Percentiles rank a stretch among this genome's conserved stretches.
Conservation (phyloP, 2,797 vertebrate genomes). For the Echeneis naucrates region DNA sequence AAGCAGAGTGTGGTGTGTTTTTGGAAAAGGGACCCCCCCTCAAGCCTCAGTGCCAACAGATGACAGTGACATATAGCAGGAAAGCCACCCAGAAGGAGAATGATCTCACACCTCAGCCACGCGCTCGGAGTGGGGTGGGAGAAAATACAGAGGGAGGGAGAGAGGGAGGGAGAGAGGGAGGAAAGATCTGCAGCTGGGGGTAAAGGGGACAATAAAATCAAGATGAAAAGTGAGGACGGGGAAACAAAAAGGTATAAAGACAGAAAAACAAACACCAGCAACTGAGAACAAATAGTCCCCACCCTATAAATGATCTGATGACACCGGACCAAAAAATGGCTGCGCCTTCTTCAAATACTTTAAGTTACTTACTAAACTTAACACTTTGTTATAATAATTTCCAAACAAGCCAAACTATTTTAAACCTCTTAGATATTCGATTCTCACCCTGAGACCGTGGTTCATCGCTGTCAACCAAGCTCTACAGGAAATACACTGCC, state of each 20-base stretch:
- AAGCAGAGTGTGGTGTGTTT: slow-evolving; percentile 68
- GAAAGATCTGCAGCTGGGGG: slow-evolving; percentile 70
- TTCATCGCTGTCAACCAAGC: slow-evolving; percentile 21
- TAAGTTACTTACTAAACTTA: slow-evolving; percentile 13
- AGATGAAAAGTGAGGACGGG: slow-evolving; percentile 61
- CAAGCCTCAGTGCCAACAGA: slow-evolving; percentile 81
- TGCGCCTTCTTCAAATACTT: slow-evolving; percentile 33
- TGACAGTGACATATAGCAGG: slow-evolving; percentile 87
- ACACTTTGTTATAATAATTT: slow-evolving; percentile 35
- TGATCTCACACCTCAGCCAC: slow-evolving; percentile 86
- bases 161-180: slow-evolving; percentile 47
- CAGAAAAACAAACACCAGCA: slow-evolving; percentile 39
- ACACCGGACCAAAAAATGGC: slow-evolving; percentile 17
- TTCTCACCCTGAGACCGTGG: slow-evolving; percentile 27
- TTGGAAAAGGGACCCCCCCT: slow-evolving; percentile 79
- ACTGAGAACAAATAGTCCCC: slow-evolving; percentile 25
- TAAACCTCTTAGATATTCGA: slow-evolving; percentile 40
- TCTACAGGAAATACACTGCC: slow-evolving; percentile 36
- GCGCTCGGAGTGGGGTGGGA: slow-evolving; percentile 69
- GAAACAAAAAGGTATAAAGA: slow-evolving; percentile 40
- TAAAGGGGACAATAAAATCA: slow-evolving; percentile 69
- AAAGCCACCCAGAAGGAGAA: slow-evolving; percentile 87
- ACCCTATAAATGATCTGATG: slow-evolving; percentile 7
- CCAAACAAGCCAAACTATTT: slow-evolving; percentile 49
- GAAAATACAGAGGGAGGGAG: slow-evolving; percentile 48